A percentile compares a stretch with the other conserved stretches of the same genome.
phyloP scores from a whole-genome alignment of 2,113 vertebrate species.

The Toxotes jaculatrix region DNA sequence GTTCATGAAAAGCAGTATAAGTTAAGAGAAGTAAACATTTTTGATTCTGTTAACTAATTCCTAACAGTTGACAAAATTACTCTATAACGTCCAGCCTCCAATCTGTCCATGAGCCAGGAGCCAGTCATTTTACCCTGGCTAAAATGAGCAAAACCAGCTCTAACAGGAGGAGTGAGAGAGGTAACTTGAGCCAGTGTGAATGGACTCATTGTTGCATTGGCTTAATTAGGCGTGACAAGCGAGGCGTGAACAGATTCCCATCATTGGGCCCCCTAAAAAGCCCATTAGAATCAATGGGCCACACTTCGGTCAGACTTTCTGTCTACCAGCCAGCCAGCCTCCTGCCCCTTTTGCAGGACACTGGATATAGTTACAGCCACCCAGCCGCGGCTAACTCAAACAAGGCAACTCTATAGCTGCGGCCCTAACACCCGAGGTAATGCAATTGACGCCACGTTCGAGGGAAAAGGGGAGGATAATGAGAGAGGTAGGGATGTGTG shows the following conservation, averaged over 20 bases:
- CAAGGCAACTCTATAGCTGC: constrained; percentile 79
- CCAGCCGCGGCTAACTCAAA: constrained; percentile 75
- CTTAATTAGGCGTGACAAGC: constrained; percentile 88
- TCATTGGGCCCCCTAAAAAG: constrained; percentile 90
- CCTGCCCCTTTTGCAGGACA: constrained; percentile 77
- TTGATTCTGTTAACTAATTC: not conserved
- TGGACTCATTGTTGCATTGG: constrained; percentile 88
- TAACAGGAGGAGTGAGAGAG: constrained; percentile 59
- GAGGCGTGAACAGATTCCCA: constrained; percentile 97
- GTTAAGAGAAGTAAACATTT: not conserved
- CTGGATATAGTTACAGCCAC: constrained; percentile 91
- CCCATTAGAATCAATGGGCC: constrained; percentile 94
- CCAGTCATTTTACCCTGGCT: constrained; percentile 38
- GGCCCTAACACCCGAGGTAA: constrained; percentile 84
- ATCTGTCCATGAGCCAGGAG: constrained; percentile 34
- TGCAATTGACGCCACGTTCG: constrained; percentile 88
- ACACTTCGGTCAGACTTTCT: constrained; percentile 91
- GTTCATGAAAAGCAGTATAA: not conserved
- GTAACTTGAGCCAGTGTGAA: constrained; percentile 87
- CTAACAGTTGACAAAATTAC: constrained; percentile 20
- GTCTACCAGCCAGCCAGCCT: constrained; percentile 84
- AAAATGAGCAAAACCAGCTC: constrained; percentile 67
- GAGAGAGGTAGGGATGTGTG: constrained; percentile 59
- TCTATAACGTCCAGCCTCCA: constrained; percentile 22
- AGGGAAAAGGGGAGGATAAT: constrained; percentile 60